phyloP scores from a whole-genome alignment of 2,113 vertebrate species.

The Vidua macroura region DNA sequence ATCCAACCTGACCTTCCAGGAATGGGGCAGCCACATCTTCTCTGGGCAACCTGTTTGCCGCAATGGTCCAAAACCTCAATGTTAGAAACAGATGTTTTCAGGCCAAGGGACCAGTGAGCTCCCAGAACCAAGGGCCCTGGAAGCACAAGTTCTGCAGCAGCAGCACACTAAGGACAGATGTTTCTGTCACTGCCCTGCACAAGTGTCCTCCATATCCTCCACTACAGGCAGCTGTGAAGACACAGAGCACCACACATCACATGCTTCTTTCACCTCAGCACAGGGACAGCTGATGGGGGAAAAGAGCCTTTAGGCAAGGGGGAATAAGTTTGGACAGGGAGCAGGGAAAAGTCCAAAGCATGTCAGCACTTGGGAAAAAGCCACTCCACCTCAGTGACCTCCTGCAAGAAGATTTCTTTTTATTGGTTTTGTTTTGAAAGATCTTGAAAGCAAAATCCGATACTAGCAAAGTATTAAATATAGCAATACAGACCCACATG shows the following conservation, averaged over 20 bases:
- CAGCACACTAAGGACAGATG: background rate
- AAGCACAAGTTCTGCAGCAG: background rate
- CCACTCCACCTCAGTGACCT: conserved; percentile 16
- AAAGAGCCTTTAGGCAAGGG: background rate
- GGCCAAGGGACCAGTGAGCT: background rate
- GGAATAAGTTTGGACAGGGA: background rate
- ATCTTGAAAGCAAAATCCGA: conserved; percentile 38
- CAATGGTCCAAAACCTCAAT: background rate
- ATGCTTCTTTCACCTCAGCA: background rate
- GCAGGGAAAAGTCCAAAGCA: background rate
- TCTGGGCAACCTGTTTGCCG: background rate
- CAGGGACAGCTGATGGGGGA: background rate
- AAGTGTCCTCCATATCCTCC: background rate
- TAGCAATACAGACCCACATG: background rate
- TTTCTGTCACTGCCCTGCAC: background rate
- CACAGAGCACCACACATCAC: background rate
- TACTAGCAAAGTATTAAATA: conserved; percentile 29
- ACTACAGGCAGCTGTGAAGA: no score
- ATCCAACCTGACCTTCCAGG: background rate
- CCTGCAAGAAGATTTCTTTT: background rate
- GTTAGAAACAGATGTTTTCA: background rate
- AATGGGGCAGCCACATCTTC: background rate
- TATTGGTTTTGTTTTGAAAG: conserved; percentile 27
- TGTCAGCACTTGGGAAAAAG: background rate
- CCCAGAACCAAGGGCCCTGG: background rate